Conservation (phyloP, 2,797 vertebrate genomes). For the Halcyon smyrnensis region DNA sequence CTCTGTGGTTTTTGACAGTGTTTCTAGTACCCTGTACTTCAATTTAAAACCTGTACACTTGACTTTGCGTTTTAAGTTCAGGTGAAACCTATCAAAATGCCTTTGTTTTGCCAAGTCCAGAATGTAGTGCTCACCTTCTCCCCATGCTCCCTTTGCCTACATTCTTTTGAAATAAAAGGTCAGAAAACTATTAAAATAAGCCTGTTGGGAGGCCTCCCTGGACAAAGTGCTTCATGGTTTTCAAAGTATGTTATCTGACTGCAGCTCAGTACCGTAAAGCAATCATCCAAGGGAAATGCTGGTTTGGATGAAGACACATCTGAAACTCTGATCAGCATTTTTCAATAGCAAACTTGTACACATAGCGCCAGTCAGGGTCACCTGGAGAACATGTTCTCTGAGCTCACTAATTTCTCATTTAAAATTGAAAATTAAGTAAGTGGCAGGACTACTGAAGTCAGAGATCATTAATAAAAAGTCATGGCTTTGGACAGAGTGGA, state of each 20-base stretch:
- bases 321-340: background rate
- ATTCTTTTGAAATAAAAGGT: background rate
- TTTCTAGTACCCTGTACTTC: background rate
- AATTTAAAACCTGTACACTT: background rate
- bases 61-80: background rate
- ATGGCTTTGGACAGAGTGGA: background rate
- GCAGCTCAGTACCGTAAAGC: background rate
- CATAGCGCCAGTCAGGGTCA: accelerated
- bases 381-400: background rate
- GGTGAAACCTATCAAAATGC: background rate
- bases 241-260: background rate
- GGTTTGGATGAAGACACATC: background rate
- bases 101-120: background rate
- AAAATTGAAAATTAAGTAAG: background rate
- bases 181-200: background rate
- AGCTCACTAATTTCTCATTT: background rate
- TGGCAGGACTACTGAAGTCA: accelerated
- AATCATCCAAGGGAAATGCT: background rate
- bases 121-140: background rate
- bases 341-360: background rate
- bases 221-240: background rate
- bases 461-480: background rate
- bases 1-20: background rate
- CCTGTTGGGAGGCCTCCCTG: background rate
- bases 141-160: background rate